phyloP scores from a whole-genome alignment of 2,797 vertebrate species.

The Picus viridis region DNA sequence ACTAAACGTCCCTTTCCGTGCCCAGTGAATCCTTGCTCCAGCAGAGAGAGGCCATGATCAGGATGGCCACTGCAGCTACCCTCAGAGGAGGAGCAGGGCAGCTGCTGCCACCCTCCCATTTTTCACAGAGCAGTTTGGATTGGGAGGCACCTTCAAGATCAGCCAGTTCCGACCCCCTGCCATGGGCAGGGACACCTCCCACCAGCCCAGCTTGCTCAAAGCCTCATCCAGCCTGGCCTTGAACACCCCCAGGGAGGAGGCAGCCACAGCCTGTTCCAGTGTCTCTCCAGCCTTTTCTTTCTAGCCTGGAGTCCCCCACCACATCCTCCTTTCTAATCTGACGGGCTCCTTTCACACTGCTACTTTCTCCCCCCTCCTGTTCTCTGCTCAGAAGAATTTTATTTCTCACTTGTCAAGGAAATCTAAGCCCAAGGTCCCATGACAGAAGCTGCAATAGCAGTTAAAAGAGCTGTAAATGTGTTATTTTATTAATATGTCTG shows the following conservation, averaged over 20 bases:
- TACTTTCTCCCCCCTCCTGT: neutral
- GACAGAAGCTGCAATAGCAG: neutral
- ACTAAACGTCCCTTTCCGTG: rapidly evolving
- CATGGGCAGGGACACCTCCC: no score
- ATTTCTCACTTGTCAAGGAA: conserved; percentile 19
- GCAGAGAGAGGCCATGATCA: no score
- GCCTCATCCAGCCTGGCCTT: no score
- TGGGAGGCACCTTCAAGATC: no score
- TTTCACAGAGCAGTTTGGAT: no score
- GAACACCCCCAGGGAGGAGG: no score
- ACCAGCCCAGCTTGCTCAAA: no score
- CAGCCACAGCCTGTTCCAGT: no score
- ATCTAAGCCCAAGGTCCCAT: neutral
- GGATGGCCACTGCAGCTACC: neutral
- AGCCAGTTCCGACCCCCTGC: no score
- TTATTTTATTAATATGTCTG: neutral
- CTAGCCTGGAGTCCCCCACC: neutral
- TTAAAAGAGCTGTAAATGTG: conserved; percentile 6
- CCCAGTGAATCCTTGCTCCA: neutral
- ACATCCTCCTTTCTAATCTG: neutral
- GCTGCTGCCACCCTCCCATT: neutral
- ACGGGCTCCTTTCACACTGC: neutral
- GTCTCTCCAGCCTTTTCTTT: no score
- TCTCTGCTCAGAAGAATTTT: neutral
- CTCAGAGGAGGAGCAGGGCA: neutral